Base-by-base conservation (phyloP, 2,888 invertebrate species). In the Lysandra coridon region DNA sequence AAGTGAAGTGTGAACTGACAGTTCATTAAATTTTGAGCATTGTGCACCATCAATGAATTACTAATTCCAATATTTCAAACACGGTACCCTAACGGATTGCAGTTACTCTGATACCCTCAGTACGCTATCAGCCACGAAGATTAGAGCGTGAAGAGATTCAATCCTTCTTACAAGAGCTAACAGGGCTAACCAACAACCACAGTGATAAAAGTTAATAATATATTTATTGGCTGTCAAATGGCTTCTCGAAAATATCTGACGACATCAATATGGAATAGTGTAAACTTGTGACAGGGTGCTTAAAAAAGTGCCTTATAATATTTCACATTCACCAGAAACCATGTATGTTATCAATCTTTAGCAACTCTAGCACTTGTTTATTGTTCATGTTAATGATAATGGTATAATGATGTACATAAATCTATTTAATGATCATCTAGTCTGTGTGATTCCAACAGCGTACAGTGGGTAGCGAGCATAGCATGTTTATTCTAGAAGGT, bases 401-500 rank as follows among this genome's bases (percentile, higher is more conserved):
- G 17, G 17, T 14, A 57, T 57, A 3, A 17, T 57, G 57, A 57
- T 17, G 57, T 17, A 57, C 17, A 57, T 57, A 57, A 57, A 57
- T 57, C 57, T 57, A 4, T 17, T 2, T 57, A 57, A 44, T 44
- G 44, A 44, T 44, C 44, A 44, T 44, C 44, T 49, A 49, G 2
- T 49, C 49, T 49, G 2, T 49, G 49, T 7, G 12, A 33, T 33
- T 17, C 30, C 30, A 30, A 30, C 23, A 33, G 17, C 30, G 53
- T 76, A 57, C 76, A 4, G 76, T 30, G 76, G 49, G 76, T 33
- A 57, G 14, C 76, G 53, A 17, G 33, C 30, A 30, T 60, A 82
- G 84, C 84, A 85, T 86, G 85, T 85, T 81, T 84, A 83, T 83
- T 82, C 85, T 84, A 83, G 80, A 81, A 80, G 80, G 78, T 78